phyloP scores from a whole-genome alignment of 2,797 vertebrate genomes.

The Acestrorhynchus altus region DNA sequence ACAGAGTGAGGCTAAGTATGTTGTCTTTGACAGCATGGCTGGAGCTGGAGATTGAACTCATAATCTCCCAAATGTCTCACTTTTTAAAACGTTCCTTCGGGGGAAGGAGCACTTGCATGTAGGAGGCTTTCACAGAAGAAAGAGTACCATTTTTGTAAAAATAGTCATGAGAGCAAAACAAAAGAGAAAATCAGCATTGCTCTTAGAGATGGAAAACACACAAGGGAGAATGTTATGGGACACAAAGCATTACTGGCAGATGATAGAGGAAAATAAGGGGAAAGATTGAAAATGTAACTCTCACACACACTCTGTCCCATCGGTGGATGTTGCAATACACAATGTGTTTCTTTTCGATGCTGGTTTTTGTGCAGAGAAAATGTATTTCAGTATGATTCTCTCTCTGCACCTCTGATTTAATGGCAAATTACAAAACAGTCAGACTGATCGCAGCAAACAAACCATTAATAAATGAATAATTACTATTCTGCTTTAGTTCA shows the following conservation, averaged over 20 bases:
- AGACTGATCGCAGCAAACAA: background rate
- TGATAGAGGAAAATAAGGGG: background rate
- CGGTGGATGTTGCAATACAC: background rate
- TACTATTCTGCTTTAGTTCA: background rate
- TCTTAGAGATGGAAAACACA: background rate
- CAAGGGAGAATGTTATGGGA: background rate
- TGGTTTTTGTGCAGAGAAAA: background rate
- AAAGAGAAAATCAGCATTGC: background rate
- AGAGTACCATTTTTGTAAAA: too few species aligned
- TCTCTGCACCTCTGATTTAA: background rate
- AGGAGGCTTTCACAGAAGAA: too few species aligned
- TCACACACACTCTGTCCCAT: background rate
- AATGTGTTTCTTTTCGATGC: constrained; percentile 6
- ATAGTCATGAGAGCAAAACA: background rate
- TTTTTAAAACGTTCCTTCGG: too few species aligned
- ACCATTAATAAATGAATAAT: background rate
- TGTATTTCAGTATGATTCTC: background rate
- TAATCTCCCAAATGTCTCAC: too few species aligned
- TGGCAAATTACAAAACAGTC: constrained; percentile 2
- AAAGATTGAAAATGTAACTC: constrained; percentile 6
- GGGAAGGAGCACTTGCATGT: too few species aligned
- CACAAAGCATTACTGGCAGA: background rate
- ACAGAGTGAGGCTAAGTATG: too few species aligned
- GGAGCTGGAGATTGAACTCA: too few species aligned
- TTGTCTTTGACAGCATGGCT: too few species aligned